Percentiles rank a stretch among this genome's conserved stretches.
phyloP scores from a whole-genome alignment of 2,113 vertebrate genomes.

The Himantopus leucocephalus region DNA sequence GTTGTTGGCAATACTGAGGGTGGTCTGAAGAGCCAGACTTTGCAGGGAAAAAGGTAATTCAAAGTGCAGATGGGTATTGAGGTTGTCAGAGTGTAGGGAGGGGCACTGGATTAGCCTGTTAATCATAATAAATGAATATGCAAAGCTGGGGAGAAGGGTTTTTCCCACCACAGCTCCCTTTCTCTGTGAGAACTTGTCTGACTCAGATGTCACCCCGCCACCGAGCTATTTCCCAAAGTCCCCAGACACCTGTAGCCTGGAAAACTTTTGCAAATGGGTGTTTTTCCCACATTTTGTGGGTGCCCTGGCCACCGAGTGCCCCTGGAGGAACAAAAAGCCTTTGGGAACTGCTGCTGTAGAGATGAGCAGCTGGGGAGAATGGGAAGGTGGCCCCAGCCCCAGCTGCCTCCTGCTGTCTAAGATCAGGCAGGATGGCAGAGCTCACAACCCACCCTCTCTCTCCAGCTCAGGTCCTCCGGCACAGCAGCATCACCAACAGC shows the following conservation, averaged over 20 bases:
- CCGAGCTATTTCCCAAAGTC: background rate
- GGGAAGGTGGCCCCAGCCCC: background rate
- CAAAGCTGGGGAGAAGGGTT: background rate
- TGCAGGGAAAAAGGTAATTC: background rate
- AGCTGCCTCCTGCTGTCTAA: background rate
- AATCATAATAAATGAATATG: background rate
- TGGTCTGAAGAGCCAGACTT: background rate
- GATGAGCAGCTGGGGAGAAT: rapidly evolving
- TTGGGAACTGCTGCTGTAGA: background rate
- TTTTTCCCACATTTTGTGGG: background rate
- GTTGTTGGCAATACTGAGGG: background rate
- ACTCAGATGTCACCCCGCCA: rapidly evolving
- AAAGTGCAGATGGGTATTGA: background rate
- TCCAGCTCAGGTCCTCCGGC: rapidly evolving
- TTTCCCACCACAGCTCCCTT: background rate
- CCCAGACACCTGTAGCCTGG: background rate
- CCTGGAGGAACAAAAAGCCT: background rate
- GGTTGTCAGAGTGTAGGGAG: background rate
- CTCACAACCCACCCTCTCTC: no score
- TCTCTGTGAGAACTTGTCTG: background rate
- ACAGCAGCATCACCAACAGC: background rate
- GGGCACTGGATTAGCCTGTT: background rate
- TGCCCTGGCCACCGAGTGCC: rapidly evolving
- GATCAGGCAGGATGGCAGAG: background rate
- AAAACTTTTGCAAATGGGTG: background rate